Base-by-base conservation (phyloP, 2,113 vertebrate genomes). In the Tympanuchus pallidicinctus region DNA sequence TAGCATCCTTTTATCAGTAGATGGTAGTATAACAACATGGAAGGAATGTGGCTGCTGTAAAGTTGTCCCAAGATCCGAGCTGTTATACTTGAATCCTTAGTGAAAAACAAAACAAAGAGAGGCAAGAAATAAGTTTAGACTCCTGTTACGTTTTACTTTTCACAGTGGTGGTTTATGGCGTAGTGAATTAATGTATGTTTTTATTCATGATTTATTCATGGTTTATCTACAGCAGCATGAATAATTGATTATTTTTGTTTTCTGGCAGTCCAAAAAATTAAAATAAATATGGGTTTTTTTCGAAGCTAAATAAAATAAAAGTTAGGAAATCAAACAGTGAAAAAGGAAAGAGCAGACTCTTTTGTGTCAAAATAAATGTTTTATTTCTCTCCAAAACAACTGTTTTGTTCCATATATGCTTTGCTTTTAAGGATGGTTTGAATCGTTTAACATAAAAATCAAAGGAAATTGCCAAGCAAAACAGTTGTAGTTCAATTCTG, bases 1-100 rank as follows among this genome's bases (percentile, higher is more conserved):
- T 98, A 96, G 86, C 98, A 95, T 94, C 85, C 66, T 96, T 94
- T 92, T 86, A 96, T 94, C 98, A 97, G 98, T 97, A 98, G 98
- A 96, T 98, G 98, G 98, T 97, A 97, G 97, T 97, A 98, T 97
- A 97, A 96, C 89, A 82, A 88, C 97, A 34, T 50, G 63, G 86
- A 98, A 97, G 84, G 82, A 93, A 36, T 0, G n/a, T 2, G 8
- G 85, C 75, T 20, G 36, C 74, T 43, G 52, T 43, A 80, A 83
- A 64, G 36, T 19, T 72, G 71, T 86, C 42, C 83, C 63, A 73
- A 88, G 88, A 86, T 43, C 65, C 61, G 43, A 14, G 67, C 52
- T 67, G 27, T 24, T 40, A 4, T 1, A 42, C 45, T 82, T 13
- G 11, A 42, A 24, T 89, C 38, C 43, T 7, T 40, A 66, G 63